phyloP scores from a whole-genome alignment of 1,140 invertebrate genomes.

The Papilio dardanus region DNA sequence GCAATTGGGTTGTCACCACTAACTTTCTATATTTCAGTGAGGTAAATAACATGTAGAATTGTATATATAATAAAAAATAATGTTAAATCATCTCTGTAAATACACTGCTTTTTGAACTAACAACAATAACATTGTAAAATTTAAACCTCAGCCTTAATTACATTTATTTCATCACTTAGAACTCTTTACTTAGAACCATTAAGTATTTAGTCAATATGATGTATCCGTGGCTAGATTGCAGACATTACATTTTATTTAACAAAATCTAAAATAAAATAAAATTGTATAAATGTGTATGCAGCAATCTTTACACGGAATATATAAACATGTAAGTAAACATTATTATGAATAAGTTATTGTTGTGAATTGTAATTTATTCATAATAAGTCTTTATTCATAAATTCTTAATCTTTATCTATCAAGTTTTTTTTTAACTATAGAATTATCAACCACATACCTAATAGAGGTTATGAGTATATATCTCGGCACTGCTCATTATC shows the following conservation, averaged over 20 bases:
- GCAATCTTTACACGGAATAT: slow-evolving; percentile 14
- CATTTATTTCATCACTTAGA: slow-evolving; percentile 23
- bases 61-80: slow-evolving; percentile 27
- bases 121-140: slow-evolving; percentile 1
- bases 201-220: background rate
- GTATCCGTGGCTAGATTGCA: slow-evolving; percentile 12
- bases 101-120: slow-evolving; percentile 29
- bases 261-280: background rate
- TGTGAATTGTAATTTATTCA: slow-evolving; percentile 25
- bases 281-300: slow-evolving; percentile 9
- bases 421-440: slow-evolving; percentile 20
- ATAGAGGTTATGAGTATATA: slow-evolving; percentile 30
- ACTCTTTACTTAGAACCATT: slow-evolving; percentile 17
- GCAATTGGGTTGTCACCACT: slow-evolving; percentile 32
- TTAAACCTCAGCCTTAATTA: background rate
- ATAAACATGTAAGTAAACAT: slow-evolving; percentile 23
- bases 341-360: slow-evolving; percentile 25
- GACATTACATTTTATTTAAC: background rate
- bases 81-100: slow-evolving; percentile 25
- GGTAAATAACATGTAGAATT: slow-evolving; percentile 19
- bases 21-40: slow-evolving; percentile 35
- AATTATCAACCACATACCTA: slow-evolving; percentile 27
- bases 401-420: slow-evolving; percentile 19
- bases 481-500: slow-evolving; percentile 33
- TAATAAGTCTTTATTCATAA: slow-evolving; percentile 25